A percentile compares a stretch with the other conserved stretches of the same genome.
Conservation (phyloP, 1,140 invertebrate genomes). For the Drosophila neocordata region DNA sequence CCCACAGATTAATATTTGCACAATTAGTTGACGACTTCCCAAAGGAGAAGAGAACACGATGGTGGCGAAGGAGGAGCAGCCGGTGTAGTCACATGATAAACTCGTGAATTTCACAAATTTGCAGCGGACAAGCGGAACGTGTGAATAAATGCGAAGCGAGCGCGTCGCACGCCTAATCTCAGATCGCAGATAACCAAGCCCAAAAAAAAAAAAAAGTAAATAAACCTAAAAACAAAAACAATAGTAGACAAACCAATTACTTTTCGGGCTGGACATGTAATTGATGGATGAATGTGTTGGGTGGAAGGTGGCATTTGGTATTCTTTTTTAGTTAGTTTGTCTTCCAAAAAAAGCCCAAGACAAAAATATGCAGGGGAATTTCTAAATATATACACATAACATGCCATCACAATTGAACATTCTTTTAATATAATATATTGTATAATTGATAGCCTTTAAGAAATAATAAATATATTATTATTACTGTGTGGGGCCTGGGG, state of each 20-base stretch:
- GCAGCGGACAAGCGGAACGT: constrained; percentile 66
- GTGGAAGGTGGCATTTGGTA: not conserved
- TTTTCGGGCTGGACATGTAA: constrained; percentile 22
- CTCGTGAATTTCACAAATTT: constrained; percentile 61
- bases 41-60: too few relatives aligned
- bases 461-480: constrained; percentile 39
- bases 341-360: constrained; percentile 39
- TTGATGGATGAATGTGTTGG: constrained; percentile 38
- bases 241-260: constrained; percentile 50
- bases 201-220: not conserved
- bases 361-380: not conserved
- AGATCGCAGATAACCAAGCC: constrained; percentile 60
- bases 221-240: not conserved
- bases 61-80: not conserved
- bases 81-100: constrained; percentile 67
- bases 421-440: constrained; percentile 29
- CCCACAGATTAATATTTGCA: constrained; percentile 64
- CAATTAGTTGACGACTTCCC: constrained; percentile 42
- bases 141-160: constrained; percentile 48
- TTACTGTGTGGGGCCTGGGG: constrained; percentile 36
- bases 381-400: constrained; percentile 8
- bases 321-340: not conserved
- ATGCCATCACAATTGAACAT: not conserved
- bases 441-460: constrained; percentile 53
- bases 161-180: constrained; percentile 69